Percentiles rank a stretch among this genome's conserved stretches.
phyloP scores from a whole-genome alignment of 2,888 invertebrate genomes.

The Cryptophagus acutangulus region DNA sequence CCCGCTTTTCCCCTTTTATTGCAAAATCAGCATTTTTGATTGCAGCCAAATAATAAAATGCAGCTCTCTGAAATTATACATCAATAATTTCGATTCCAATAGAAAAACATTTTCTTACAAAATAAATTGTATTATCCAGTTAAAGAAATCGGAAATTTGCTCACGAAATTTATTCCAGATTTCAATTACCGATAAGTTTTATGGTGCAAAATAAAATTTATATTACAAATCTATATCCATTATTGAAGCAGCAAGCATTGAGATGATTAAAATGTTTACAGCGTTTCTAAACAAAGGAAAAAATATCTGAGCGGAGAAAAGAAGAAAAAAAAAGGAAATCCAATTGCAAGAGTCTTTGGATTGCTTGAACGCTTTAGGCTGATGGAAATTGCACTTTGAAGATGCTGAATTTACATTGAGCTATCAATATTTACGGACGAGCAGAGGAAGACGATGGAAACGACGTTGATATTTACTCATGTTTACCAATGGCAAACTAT shows the following conservation, averaged over 20 bases:
- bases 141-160: too few species aligned
- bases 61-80: too few species aligned
- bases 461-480: conserved; percentile 25
- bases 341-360: conserved; percentile 2
- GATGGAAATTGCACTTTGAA: conserved; percentile 29
- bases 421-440: conserved; percentile 31
- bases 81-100: too few species aligned
- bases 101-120: too few species aligned
- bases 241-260: background rate
- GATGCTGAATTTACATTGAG: conserved; percentile 30
- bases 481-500: conserved; percentile 28
- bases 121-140: too few species aligned
- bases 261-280: background rate
- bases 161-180: too few species aligned
- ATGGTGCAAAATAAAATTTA: background rate
- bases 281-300: background rate
- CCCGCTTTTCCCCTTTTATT: background rate
- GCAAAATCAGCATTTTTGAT: conserved; percentile 17
- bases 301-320: too few species aligned
- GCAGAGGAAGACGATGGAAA: conserved; percentile 17
- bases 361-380: conserved; percentile 13
- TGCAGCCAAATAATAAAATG: too few species aligned
- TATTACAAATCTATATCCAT: background rate
- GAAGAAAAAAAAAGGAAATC: too few species aligned
- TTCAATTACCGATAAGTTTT: background rate